Percentiles rank a stretch among this genome's conserved stretches.
Evolutionary conservation across 2,113 vertebrate genomes (phyloP).

Genomic region (Archilochus colubris): DNA sequence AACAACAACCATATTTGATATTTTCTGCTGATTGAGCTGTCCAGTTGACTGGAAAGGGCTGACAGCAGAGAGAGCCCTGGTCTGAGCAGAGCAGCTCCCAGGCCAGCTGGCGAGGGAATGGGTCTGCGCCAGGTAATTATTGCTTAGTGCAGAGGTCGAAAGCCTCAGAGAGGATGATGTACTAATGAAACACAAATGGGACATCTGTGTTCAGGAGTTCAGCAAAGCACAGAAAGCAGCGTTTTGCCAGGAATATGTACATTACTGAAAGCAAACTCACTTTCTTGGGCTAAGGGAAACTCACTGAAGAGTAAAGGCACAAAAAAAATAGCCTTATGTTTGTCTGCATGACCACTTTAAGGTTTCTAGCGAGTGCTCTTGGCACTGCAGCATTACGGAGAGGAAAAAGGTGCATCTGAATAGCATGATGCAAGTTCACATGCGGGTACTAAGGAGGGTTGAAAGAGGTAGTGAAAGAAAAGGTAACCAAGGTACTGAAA

Average conservation of each 20-base stretch:
- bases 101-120: conserved; percentile 81
- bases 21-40: conserved; percentile 72
- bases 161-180: conserved; percentile 76
- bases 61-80: conserved; percentile 79
- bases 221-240: conserved; percentile 72
- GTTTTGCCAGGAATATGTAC: conserved; percentile 71
- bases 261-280: background rate
- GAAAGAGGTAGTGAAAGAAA: background rate
- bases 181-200: conserved; percentile 85
- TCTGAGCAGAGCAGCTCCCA: conserved; percentile 79
- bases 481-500: background rate
- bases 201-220: conserved; percentile 84
- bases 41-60: conserved; percentile 83
- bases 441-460: background rate
- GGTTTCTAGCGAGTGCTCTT: background rate
- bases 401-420: background rate
- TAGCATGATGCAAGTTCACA: background rate
- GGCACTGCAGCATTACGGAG: background rate
- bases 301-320: background rate
- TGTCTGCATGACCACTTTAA: background rate
- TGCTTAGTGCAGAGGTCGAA: conserved; percentile 81
- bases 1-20: conserved; percentile 50
- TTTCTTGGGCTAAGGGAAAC: conserved; percentile 39
- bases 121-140: conserved; percentile 84
- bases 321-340: background rate